A percentile compares a stretch with the other conserved stretches of the same genome.
Evolutionary conservation across 2,797 vertebrate genomes (phyloP).

Genomic region (Lagocephalus sceleratus): DNA sequence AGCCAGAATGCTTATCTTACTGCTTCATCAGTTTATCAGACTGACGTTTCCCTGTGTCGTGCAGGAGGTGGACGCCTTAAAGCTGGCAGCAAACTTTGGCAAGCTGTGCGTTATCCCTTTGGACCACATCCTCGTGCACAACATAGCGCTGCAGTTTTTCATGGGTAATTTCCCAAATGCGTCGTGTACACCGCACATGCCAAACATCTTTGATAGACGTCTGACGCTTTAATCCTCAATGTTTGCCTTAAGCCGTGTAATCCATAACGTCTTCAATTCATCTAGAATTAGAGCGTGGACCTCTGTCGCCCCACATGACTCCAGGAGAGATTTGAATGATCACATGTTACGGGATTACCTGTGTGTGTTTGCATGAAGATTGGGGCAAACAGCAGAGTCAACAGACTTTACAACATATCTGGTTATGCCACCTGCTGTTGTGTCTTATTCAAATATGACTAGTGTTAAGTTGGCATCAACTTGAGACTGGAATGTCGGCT

Average conservation of each 20-base stretch:
- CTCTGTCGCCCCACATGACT: constrained; percentile 8
- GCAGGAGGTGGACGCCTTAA: constrained; percentile 96
- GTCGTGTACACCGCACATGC: constrained; percentile 2
- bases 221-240: constrained; percentile 20
- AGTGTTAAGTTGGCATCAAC: background rate
- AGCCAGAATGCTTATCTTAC: background rate
- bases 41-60: constrained; percentile 28
- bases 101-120: constrained; percentile 97
- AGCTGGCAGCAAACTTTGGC: constrained; percentile 94
- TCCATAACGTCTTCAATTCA: constrained; percentile 18
- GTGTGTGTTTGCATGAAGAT: background rate
- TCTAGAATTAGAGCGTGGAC: constrained; percentile 8
- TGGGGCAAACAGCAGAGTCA: background rate
- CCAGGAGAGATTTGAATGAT: constrained; percentile 23
- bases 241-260: constrained; percentile 28
- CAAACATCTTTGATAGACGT: constrained; percentile 15
- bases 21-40: background rate
- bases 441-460: background rate
- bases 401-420: background rate
- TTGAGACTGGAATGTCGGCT: background rate
- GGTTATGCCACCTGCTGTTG: background rate
- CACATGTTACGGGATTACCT: constrained; percentile 30
- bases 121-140: constrained; percentile 96
- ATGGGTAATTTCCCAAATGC: constrained; percentile 83
- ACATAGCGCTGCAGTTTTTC: constrained; percentile 99